Evolutionary conservation across 2,888 invertebrate species (phyloP), one percentile per base, ranked within the genome.

Genomic region (Pogonocherus hispidulus): DNA sequence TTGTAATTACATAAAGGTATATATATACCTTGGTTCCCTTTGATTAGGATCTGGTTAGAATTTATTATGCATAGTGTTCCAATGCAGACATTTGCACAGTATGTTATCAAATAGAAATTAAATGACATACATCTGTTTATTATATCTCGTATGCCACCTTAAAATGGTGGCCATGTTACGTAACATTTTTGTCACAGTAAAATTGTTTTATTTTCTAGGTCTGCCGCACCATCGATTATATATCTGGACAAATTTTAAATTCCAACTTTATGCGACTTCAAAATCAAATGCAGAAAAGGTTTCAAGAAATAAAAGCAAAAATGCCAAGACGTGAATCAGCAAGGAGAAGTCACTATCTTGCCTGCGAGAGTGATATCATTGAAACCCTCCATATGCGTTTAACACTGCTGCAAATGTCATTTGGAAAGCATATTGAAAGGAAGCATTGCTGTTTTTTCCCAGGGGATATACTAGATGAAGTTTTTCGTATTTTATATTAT

Each of bases 361-460:
- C 96, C 20, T 94, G 95, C 82, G 96, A 97, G 86, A 94, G 94
- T 41, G 97, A 97, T 85, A 96, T 97, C 52, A 92, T 97, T 81
- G 96, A 97, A 86, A 97, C 97, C 0, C 88, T 97, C 75, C 95
- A 97, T 82, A 97, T 97, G 93, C 90, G 97, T 74, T 89, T 97
- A 57, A 95, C 95, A 62, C 87, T 97, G 66, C 87, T 97, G 70
- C 95, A 96, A 86, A 97, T 97, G 96, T 94, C 96, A 18, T 96
- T 96, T 87, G 95, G 95, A 59, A 97, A 97, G 86, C 96, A 97
- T 84, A 96, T 97, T 83, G 96, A 97, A 84, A 90, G 94, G 79
- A 95, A 94, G 83, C 94, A 96, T 82, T 95, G 95, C 84, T 97
- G 96, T 86, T 97, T 97, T 86, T 97, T 97, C 83, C 95, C 97